Evolutionary conservation across 37 sponge, comb jelly and placozoan species (phyloP).

Genomic region (Chondrilla cf. caribensis): DNA sequence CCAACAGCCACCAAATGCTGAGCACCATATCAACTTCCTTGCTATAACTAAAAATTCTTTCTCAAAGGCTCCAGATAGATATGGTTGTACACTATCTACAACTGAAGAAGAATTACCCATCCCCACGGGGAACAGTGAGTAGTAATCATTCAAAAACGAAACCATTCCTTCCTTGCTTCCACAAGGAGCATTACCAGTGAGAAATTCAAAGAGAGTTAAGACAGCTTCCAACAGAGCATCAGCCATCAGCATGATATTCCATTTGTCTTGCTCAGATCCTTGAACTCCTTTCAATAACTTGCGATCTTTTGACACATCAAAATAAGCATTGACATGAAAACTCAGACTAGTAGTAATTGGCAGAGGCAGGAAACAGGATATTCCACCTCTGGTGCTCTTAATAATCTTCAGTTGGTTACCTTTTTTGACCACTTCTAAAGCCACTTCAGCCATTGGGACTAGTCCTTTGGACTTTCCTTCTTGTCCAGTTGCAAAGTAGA

Average conservation of each 20-base stretch:
- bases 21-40: not conserved
- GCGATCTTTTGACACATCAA: conserved; percentile 56
- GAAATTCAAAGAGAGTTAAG: conserved; percentile 3
- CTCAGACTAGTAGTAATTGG: conserved; percentile 32
- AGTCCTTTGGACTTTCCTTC: conserved; percentile 20
- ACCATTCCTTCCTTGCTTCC: not conserved
- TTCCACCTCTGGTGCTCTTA: not conserved
- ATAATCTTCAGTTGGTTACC: not conserved
- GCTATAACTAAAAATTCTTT: not conserved
- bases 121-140: conserved; percentile 34
- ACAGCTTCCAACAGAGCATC: conserved; percentile 42
- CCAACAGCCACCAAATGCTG: conserved; percentile 43
- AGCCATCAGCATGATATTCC: conserved; percentile 46
- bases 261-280: conserved; percentile 10
- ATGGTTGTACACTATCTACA: not conserved
- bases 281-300: conserved; percentile 4
- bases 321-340: conserved; percentile 56
- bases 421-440: conserved; percentile 6
- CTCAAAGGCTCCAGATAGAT: not conserved
- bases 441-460: conserved; percentile 44
- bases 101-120: not conserved
- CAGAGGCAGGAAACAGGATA: conserved; percentile 68
- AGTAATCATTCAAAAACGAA: conserved; percentile 35
- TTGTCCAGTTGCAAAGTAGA: not conserved
- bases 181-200: conserved; percentile 20